phyloP scores from a whole-genome alignment of 2,113 vertebrate species.

The Osmerus eperlanus region DNA sequence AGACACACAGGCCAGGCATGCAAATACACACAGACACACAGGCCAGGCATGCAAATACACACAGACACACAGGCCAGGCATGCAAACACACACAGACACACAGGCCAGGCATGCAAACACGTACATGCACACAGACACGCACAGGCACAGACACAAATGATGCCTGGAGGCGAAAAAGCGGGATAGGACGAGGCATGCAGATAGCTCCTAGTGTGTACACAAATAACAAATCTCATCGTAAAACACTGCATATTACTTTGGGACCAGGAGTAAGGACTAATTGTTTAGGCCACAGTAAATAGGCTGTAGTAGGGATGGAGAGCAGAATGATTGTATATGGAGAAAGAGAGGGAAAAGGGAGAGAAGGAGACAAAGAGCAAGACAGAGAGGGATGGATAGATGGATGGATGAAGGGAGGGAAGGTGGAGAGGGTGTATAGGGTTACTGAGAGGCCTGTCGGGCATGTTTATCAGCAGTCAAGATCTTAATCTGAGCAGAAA shows the following conservation, averaged over 20 bases:
- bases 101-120: not conserved
- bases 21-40: not conserved
- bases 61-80: constrained; percentile 9
- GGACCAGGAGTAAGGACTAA: no score
- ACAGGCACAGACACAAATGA: not conserved
- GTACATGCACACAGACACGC: constrained; percentile 1
- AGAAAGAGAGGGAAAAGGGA: constrained; percentile 2
- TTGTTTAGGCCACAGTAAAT: no score
- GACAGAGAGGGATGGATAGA: constrained; percentile 22
- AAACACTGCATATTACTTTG: no score
- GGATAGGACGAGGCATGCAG: not conserved
- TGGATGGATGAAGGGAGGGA: constrained; percentile 27
- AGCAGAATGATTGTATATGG: no score
- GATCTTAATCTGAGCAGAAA: constrained; percentile 71
- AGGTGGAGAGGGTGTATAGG: constrained; percentile 46
- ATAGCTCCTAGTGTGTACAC: not conserved
- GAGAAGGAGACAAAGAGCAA: constrained; percentile 19
- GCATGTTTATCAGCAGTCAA: constrained; percentile 66
- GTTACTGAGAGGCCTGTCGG: constrained; percentile 61
- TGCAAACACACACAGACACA: not conserved
- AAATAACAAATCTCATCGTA: no score
- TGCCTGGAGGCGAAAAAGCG: not conserved
- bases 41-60: not conserved
- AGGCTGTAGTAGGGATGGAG: no score
- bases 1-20: not conserved